Evolutionary conservation across 2,113 vertebrate genomes (phyloP).

Genomic region (Campylomormyrus tamandua): DNA sequence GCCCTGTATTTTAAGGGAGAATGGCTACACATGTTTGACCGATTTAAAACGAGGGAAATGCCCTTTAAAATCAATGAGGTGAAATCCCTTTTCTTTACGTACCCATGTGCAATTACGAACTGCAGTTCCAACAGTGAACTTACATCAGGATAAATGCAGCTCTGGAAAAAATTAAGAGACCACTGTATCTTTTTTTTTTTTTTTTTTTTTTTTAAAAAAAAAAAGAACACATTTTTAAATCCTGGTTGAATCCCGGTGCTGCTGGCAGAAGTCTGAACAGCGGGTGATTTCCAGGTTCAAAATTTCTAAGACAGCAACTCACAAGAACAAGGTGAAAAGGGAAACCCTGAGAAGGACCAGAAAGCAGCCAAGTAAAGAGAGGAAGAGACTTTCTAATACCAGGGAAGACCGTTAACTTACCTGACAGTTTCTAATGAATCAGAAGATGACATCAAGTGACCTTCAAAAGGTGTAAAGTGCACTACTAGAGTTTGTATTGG

Average conservation of each 20-base stretch:
- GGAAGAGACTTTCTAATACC: not conserved
- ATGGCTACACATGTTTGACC: constrained; percentile 69
- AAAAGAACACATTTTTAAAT: not conserved
- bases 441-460: not conserved
- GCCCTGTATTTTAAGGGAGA: constrained; percentile 89
- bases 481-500: not conserved
- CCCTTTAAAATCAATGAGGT: constrained; percentile 73
- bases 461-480: not conserved
- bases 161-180: not conserved
- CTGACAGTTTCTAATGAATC: not conserved
- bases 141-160: not conserved
- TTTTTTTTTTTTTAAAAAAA: too few species aligned
- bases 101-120: not conserved
- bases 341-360: not conserved
- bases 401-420: not conserved
- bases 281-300: too few species aligned
- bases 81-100: not conserved
- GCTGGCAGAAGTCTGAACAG: too few species aligned
- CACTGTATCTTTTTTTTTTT: not conserved
- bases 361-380: not conserved
- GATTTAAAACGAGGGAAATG: constrained; percentile 55
- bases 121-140: not conserved
- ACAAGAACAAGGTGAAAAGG: not conserved
- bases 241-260: not conserved
- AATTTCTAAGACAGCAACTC: not conserved